phyloP scores from a whole-genome alignment of 2,888 invertebrate species.

The Troglohyphantes excavatus region DNA sequence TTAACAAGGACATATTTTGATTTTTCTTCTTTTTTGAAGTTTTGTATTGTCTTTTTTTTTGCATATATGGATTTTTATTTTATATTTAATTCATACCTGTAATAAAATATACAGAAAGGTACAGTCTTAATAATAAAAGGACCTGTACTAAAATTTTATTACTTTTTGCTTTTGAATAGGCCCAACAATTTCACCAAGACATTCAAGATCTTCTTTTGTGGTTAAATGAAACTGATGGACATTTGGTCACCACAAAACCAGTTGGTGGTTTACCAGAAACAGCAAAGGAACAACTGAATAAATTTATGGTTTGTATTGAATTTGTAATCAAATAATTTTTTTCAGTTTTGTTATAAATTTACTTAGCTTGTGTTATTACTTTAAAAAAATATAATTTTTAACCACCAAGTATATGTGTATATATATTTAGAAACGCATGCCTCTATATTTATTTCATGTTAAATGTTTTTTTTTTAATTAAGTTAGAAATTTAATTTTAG shows the following conservation, averaged over 20 bases:
- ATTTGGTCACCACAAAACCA: conserved; percentile 96
- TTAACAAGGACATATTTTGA: too few relatives aligned
- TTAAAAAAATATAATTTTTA: too few relatives aligned
- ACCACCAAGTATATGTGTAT: too few relatives aligned
- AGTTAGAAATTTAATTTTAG: too few relatives aligned
- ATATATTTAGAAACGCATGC: too few relatives aligned
- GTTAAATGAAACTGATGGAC: conserved; percentile 96
- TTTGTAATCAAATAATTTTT: too few relatives aligned
- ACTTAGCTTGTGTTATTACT: too few relatives aligned
- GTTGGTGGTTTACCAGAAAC: conserved; percentile 99
- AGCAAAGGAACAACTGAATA: conserved; percentile 96
- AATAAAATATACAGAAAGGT: neutral
- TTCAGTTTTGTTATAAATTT: too few relatives aligned
- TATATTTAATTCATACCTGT: neutral
- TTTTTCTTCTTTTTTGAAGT: too few relatives aligned
- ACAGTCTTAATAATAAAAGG: too few relatives aligned
- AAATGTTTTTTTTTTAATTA: too few relatives aligned
- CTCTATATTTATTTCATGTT: too few relatives aligned
- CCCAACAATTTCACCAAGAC: conserved; percentile 95
- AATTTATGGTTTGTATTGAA: conserved; percentile 89
- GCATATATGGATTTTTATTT: neutral
- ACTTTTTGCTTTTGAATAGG: conserved; percentile 86
- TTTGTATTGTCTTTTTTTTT: neutral
- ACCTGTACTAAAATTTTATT: neutral
- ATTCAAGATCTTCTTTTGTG: conserved; percentile 96